Conservation (phyloP, 2,888 invertebrate genomes). For the Caenorhabditis virilis region DNA sequence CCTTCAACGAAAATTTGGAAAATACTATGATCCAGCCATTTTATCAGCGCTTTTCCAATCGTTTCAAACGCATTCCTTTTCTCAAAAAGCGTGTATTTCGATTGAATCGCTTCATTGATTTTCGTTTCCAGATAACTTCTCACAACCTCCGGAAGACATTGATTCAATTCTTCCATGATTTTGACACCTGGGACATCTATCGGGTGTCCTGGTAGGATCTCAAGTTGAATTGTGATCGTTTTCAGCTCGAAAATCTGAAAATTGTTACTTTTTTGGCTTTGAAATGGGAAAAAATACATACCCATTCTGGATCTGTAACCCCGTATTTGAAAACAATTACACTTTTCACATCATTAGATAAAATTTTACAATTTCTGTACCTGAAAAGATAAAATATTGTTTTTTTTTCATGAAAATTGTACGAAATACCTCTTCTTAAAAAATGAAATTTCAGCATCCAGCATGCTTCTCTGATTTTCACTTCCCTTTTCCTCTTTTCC, state of each 20-base stretch:
- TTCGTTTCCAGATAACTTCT: background rate
- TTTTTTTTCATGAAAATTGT: background rate
- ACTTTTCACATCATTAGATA: background rate
- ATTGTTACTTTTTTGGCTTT: background rate
- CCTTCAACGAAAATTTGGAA: slow-evolving; percentile 6
- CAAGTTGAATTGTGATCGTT: background rate
- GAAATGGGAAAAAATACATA: background rate
- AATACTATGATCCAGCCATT: slow-evolving; percentile 6
- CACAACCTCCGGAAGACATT: slow-evolving; percentile 1
- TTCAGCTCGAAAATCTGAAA: slow-evolving; percentile 5
- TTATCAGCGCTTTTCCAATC: slow-evolving; percentile 11
- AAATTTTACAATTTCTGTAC: background rate
- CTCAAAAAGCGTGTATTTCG: slow-evolving; percentile 5
- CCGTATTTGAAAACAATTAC: background rate
- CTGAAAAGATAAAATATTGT: background rate
- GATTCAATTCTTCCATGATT: background rate
- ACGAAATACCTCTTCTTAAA: slow-evolving; percentile 2
- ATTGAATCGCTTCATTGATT: slow-evolving; percentile 3
- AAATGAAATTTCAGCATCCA: slow-evolving; percentile 3
- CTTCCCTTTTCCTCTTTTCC: slow-evolving; percentile 1
- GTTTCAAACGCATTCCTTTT: slow-evolving; percentile 6
- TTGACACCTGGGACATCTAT: background rate
- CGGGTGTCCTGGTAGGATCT: slow-evolving; percentile 1
- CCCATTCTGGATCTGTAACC: slow-evolving; percentile 10
- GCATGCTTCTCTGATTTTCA: background rate